Evolutionary conservation across 2,888 invertebrate species (phyloP), one percentile per base, ranked within the genome.

Genomic region (Brenthis daphne): DNA sequence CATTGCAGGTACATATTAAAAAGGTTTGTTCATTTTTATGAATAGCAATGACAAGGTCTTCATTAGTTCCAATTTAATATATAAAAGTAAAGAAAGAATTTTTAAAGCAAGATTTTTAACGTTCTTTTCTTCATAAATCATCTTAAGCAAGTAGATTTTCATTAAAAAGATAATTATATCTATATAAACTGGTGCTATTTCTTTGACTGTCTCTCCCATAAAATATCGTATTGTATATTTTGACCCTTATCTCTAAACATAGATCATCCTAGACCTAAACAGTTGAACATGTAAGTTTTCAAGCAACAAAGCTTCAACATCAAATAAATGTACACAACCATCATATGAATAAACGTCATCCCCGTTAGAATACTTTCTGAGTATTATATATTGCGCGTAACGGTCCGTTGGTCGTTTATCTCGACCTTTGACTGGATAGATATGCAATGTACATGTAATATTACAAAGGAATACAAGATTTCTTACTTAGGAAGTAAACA

Each of bases 371-470:
- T 74, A 51, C 50, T 53, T 43, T 63, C 43, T 43, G 63, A 63
- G 61, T 20, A 55, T 69, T 37, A 57, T 33, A 50, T 61, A 67
- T 64, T 60, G 20, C 53, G 29, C 54, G 67, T 72, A 78, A 79
- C 77, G 76, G 70, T 72, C 60, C 65, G 58, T 58, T 64, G 56
- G 73, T 71, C 71, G 72, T 76, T 74, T 72, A 70, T 73, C 54
- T 58, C 64, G 69, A 74, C 75, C 76, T 77, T 76, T 76, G 76
- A 74, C 75, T 74, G 68, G 48, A 53, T 53, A 53, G n/a, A 53
- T 63, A 24, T 63, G 53, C 43, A 13, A 53, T 58, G 57, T 47
- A 3, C 43, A 12, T 12, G 24, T 54, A 53, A 54, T n/a, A 43
- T 53, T 53, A 43, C 53, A 53, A 63, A 53, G 43, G 53, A 13